Evolutionary conservation across 2,113 vertebrate genomes (phyloP).

Genomic region (Dermatemys mawii): DNA sequence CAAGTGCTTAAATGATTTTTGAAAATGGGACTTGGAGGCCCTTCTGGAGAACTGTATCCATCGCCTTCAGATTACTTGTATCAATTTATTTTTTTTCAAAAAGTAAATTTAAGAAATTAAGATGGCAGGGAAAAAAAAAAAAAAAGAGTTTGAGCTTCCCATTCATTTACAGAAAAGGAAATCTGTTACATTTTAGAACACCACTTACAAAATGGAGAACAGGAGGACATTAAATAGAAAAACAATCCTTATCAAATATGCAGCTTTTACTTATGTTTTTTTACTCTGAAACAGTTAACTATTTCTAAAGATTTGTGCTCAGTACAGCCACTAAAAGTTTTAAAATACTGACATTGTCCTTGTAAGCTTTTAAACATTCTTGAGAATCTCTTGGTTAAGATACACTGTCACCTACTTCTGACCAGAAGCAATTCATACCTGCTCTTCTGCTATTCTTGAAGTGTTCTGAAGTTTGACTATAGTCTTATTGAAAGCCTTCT

Average conservation of each 20-base stretch:
- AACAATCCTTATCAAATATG: not conserved
- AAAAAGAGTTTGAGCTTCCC: not conserved
- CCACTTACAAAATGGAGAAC: not conserved
- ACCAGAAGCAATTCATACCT: conserved; percentile 79
- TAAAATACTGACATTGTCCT: not conserved
- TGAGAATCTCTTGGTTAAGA: not conserved
- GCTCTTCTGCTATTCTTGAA: conserved; percentile 94
- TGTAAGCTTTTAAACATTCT: not conserved
- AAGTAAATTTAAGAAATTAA: not conserved
- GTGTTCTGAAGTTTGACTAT: conserved; percentile 99
- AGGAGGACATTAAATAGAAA: not conserved
- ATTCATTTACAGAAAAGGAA: not conserved
- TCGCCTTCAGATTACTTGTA: not conserved
- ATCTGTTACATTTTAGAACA: no score
- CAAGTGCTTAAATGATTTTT: not conserved
- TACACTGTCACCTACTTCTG: not conserved
- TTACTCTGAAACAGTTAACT: no score
- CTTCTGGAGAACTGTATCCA: not conserved
- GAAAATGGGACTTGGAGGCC: not conserved
- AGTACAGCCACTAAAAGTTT: not conserved
- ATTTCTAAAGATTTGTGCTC: not conserved
- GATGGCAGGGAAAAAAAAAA: not conserved
- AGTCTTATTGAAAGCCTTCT: conserved; percentile 98
- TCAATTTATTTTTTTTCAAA: not conserved
- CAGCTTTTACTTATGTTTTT: no score